phyloP scores from a whole-genome alignment of 2,888 invertebrate species.

The Drosophila imparisetae region DNA sequence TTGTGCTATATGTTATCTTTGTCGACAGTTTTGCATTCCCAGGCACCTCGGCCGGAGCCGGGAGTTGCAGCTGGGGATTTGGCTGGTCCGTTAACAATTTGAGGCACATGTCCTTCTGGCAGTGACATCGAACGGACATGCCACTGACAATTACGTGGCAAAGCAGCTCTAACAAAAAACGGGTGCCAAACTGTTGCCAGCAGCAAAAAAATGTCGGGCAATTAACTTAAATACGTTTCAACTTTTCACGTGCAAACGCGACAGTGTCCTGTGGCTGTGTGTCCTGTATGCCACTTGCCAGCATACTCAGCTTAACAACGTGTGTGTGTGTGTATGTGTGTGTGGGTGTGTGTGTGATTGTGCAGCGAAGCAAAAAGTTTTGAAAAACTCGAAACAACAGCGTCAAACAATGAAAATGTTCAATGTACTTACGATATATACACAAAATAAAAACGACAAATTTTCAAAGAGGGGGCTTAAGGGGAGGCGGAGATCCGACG shows the following conservation, averaged over 20 bases:
- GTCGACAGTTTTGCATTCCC: slow-evolving; percentile 63
- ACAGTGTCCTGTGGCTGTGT: slow-evolving; percentile 60
- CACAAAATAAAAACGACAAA: slow-evolving; percentile 40
- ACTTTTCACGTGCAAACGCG: slow-evolving; percentile 50
- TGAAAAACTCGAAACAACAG: slow-evolving; percentile 32
- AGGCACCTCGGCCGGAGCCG: slow-evolving; percentile 18
- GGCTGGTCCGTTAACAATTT: slow-evolving; percentile 50
- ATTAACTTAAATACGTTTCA: slow-evolving; percentile 73
- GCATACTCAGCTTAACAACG: slow-evolving; percentile 14
- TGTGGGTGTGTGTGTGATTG: slow-evolving; percentile 32
- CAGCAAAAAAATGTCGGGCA: slow-evolving; percentile 62
- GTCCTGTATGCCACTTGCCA: slow-evolving; percentile 47
- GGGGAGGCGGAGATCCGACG: slow-evolving; percentile 13
- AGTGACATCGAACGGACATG: slow-evolving; percentile 77
- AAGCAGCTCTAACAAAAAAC: slow-evolving; percentile 50
- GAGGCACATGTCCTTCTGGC: slow-evolving; percentile 58
- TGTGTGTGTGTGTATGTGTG: not conserved
- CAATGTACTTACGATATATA: slow-evolving; percentile 54
- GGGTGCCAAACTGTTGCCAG: slow-evolving; percentile 47
- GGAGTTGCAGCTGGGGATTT: slow-evolving; percentile 40
- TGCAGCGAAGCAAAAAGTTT: slow-evolving; percentile 69
- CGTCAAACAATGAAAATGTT: slow-evolving; percentile 57
- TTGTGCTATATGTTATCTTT: slow-evolving; percentile 24
- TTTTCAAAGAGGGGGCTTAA: slow-evolving; percentile 13
- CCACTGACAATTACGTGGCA: slow-evolving; percentile 73